Evolutionary conservation across 1,140 invertebrate species (phyloP), one percentile per base, ranked within the genome.

Genomic region (Idris sp.): DNA sequence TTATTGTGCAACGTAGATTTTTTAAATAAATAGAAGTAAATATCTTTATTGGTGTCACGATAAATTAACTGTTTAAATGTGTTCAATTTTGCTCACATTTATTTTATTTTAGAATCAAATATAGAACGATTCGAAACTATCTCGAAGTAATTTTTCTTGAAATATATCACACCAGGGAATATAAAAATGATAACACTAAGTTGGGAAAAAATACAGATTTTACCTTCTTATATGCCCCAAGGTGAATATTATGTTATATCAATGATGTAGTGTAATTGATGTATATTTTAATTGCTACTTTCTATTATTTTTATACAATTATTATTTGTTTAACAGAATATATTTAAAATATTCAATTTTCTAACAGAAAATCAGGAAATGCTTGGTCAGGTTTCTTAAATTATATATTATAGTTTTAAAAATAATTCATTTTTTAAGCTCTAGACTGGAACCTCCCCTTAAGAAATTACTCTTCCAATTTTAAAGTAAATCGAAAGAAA

Each of bases 111-210:
- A 9, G 25, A 28, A 28, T 28, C 41, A 10, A 44, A 44, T 30
- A 28, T n/a, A n/a, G 28, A 44, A 44, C 31, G 26, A 46, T 46
- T 31, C 15, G 14, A 30, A 46, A 31, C 14, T 46, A 46, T 46
- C 25, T 31, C 11, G 14, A 31, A 31, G 25, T 9, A 30, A 25
- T 46, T 46, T 46, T 46, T 11, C 41, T 13, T 16, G 14, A 30
- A 26, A 16, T 26, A 46, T 46, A 30, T 46, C 31, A 46, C 43
- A 46, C 43, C 30, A 26, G 43, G 43, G 13, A 46, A 46, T 30
- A 46, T 44, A 14, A 10, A 15, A 46, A 46, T 30, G 25, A 46
- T 46, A 46, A 46, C 30, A 46, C 4, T 46, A 30, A 31, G 2
- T 16, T 13, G 16, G 26, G 31, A 13, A 19, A 46, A 19, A 41